phyloP scores from a whole-genome alignment of 2,888 invertebrate species.

The Penaeus monodon region DNA sequence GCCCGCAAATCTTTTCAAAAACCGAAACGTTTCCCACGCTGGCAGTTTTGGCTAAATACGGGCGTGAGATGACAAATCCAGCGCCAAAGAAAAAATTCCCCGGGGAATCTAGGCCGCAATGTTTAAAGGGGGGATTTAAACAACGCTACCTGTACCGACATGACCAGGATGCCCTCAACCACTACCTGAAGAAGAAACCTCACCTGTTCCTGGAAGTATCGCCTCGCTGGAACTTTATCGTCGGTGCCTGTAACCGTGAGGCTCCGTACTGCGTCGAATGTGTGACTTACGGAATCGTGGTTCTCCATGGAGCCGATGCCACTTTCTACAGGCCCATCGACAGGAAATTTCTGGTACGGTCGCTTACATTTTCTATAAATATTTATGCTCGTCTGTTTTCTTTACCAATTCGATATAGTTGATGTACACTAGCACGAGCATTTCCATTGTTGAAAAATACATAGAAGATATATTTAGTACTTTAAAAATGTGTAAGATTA shows the following conservation, averaged over 20 bases:
- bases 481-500: too few species aligned
- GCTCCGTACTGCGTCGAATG: slow-evolving; percentile 31
- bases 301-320: slow-evolving; percentile 50
- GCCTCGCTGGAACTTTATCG: slow-evolving; percentile 31
- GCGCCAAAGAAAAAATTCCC: slow-evolving; percentile 68
- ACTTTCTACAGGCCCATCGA: slow-evolving; percentile 40
- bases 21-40: slow-evolving; percentile 5
- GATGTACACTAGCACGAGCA: too few species aligned
- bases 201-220: slow-evolving; percentile 68
- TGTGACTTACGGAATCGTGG: slow-evolving; percentile 32
- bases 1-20: slow-evolving; percentile 66
- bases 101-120: too few species aligned
- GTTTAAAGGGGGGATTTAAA: too few species aligned
- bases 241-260: slow-evolving; percentile 13
- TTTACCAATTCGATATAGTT: too few species aligned
- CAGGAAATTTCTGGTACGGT: slow-evolving; percentile 34
- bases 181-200: slow-evolving; percentile 71
- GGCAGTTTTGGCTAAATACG: slow-evolving; percentile 71
- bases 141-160: slow-evolving; percentile 67
- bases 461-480: too few species aligned
- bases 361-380: too few species aligned
- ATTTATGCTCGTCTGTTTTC: too few species aligned
- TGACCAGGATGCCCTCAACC: slow-evolving; percentile 73
- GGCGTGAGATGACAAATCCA: slow-evolving; percentile 73
- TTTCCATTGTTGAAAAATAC: too few species aligned